These are phyloP conservation scores for Zoroaster sp. DNA, from an alignment of 53 echinoderm and acorn worm species.

Conservation along the genomic window DNA sequence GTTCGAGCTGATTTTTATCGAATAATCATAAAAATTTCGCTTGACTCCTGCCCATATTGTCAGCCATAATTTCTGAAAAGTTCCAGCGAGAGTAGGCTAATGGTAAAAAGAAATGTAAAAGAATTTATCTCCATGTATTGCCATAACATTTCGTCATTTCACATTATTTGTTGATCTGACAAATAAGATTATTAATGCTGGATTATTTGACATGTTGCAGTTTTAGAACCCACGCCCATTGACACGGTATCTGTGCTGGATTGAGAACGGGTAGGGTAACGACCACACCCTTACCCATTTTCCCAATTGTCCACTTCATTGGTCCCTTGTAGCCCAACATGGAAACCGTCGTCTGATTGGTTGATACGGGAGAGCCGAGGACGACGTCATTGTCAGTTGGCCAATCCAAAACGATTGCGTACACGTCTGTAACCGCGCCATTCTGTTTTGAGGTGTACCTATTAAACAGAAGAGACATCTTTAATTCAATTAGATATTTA, in stretches of 20 bases:
- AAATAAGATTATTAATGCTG: too few species aligned
- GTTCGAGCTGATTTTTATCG: too few species aligned
- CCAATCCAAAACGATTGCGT: slow-evolving; percentile 83
- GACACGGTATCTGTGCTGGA: slow-evolving; percentile 39
- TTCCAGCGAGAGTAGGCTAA: too few species aligned
- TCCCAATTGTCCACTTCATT: slow-evolving; percentile 52
- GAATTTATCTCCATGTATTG: too few species aligned
- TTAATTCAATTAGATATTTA: too few species aligned
- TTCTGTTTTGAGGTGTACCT: slow-evolving; percentile 64
- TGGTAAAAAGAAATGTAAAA: too few species aligned
- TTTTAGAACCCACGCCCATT: slow-evolving; percentile 79
- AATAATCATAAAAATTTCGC: too few species aligned
- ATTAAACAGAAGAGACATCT: too few species aligned
- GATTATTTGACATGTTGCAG: slow-evolving; percentile 30
- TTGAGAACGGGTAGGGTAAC: slow-evolving; percentile 43
- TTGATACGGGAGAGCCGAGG: slow-evolving; percentile 55
- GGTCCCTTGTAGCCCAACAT: slow-evolving; percentile 69
- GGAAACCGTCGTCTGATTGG: slow-evolving; percentile 39
- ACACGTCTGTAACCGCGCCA: slow-evolving; percentile 18
- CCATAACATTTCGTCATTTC: too few species aligned
- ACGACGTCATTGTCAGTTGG: slow-evolving; percentile 58
- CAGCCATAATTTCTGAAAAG: too few species aligned
- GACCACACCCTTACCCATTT: slow-evolving; percentile 25
- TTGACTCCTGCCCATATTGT: too few species aligned
- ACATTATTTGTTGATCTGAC: too few species aligned